These are phyloP conservation scores for Rotaria macrura DNA, from an alignment of 2,888 invertebrate genomes.

Conservation along the genomic window DNA sequence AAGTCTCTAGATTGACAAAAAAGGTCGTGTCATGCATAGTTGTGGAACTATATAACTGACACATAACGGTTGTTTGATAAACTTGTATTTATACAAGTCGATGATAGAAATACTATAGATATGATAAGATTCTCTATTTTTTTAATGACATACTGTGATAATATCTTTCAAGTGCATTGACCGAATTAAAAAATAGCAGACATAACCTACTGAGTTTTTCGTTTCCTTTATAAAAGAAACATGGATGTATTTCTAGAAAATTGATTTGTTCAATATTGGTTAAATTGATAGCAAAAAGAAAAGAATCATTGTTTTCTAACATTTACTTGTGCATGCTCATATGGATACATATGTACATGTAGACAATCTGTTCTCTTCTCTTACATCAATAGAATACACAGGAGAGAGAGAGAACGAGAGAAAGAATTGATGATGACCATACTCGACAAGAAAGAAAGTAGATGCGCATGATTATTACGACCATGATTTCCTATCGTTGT, in stretches of 20 bases:
- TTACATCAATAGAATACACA: background rate
- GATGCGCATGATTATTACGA: background rate
- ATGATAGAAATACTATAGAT: background rate
- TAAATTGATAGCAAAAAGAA: background rate
- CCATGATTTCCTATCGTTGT: background rate
- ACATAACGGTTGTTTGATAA: background rate
- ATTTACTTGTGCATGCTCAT: background rate
- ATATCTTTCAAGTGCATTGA: slow-evolving; percentile 3
- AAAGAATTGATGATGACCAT: no score
- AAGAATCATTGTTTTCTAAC: no score
- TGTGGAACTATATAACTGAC: background rate
- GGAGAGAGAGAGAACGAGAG: background rate
- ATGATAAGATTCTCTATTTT: background rate
- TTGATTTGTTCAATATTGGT: background rate
- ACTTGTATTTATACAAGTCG: background rate
- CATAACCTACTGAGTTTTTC: background rate
- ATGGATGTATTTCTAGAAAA: no score
- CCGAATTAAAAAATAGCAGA: background rate
- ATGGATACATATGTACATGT: background rate
- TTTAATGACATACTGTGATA: background rate
- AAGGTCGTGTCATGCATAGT: background rate
- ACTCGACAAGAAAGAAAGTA: no score
- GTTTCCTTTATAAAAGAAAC: background rate
- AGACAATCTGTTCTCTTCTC: background rate
- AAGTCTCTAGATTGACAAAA: background rate